Evolutionary conservation across 92 coral and sea anemone genomes (phyloP).

Genomic region (Chrysogorgia sp.): DNA sequence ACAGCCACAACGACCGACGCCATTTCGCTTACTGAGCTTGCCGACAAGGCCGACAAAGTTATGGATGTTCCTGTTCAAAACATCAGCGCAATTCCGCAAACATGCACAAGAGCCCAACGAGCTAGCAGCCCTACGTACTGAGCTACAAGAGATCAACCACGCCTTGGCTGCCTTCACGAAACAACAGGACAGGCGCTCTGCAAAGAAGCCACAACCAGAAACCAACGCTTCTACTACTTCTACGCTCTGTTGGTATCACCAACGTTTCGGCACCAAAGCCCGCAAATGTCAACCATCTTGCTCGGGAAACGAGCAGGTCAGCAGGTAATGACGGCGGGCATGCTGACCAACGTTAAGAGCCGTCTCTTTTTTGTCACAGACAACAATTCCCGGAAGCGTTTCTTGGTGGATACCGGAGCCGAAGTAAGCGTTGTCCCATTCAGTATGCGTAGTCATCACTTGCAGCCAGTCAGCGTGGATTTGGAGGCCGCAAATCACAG

Average conservation of each 20-base stretch:
- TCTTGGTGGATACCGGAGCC: background rate
- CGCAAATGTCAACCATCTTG: background rate
- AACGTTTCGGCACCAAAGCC: background rate
- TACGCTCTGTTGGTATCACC: no score
- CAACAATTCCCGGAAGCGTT: no score
- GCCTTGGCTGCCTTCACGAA: constrained; percentile 25
- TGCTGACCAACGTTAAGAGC: background rate
- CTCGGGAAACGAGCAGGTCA: background rate
- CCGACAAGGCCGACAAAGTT: constrained; percentile 9
- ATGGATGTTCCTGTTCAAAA: no score
- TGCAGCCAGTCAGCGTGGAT: background rate
- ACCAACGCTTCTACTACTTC: no score
- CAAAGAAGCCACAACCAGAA: no score
- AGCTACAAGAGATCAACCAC: constrained; percentile 23
- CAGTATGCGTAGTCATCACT: background rate
- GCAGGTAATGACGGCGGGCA: background rate
- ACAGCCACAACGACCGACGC: constrained; percentile 12
- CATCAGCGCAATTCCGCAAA: background rate
- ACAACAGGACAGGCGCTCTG: background rate
- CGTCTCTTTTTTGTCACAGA: constrained; percentile 22
- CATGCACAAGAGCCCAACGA: background rate
- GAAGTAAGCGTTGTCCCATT: background rate
- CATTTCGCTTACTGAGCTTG: background rate
- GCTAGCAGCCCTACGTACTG: constrained; percentile 5
- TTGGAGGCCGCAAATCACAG: constrained; percentile 9